Percentiles rank a stretch among this genome's conserved stretches.
These are phyloP conservation scores for Scolopax rusticola DNA, from an alignment of 2,797 vertebrate species.

Conservation along the genomic window DNA sequence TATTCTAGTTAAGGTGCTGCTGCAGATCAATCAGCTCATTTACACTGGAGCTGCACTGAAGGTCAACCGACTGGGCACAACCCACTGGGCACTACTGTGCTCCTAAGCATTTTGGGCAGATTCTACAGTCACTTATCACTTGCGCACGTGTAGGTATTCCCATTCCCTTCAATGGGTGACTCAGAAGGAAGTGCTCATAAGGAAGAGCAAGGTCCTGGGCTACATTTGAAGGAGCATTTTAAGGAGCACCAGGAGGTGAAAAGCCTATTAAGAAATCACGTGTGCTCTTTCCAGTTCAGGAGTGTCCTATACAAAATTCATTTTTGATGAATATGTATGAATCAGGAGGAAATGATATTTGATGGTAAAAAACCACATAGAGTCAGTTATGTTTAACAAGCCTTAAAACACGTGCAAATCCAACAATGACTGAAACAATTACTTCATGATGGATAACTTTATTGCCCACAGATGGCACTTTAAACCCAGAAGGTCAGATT, in stretches of 20 bases:
- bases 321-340: not conserved
- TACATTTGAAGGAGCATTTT: not conserved
- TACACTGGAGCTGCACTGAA: not conserved
- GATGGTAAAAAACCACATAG: conserved; percentile 25
- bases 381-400: conserved; percentile 47
- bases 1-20: not conserved
- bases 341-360: conserved; percentile 31
- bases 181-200: not conserved
- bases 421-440: conserved; percentile 46
- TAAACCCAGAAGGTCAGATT: conserved; percentile 63
- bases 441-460: conserved; percentile 58
- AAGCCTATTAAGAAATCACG: not conserved
- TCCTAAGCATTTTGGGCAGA: accelerated
- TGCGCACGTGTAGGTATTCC: not conserved
- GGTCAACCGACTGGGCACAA: not conserved
- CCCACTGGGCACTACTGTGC: not conserved
- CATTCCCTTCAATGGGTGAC: not conserved
- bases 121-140: not conserved
- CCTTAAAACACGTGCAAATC: conserved; percentile 18
- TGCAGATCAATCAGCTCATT: not conserved
- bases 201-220: not conserved
- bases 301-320: not conserved
- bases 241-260: not conserved
- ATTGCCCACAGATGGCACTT: conserved; percentile 55
- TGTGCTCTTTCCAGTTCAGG: not conserved